Base-by-base conservation (phyloP, 1,140 invertebrate genomes). In the Batillaria attramentaria region DNA sequence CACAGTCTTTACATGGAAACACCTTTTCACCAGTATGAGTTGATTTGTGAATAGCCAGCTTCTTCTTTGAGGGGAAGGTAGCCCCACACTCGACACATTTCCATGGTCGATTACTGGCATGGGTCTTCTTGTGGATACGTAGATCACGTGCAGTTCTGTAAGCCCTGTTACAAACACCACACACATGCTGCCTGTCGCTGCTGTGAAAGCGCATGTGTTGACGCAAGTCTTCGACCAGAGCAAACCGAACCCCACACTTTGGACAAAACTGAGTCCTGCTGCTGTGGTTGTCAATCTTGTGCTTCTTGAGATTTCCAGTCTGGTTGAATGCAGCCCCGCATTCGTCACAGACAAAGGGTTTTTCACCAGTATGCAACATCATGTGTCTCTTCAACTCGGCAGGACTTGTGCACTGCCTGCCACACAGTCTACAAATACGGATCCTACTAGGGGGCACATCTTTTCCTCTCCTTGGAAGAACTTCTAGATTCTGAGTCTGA, bases 361-460 rank as follows among this genome's bases (percentile, higher is more conserved):
- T 83, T 37, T 80, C 76, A n/a, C 83, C 84, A 57, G 82, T 95
- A 90, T 99, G 98, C 79, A 99, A 99, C 31, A 97, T 92, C 0
- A 96, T 95, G 87, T 99, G 98, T 0, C 97, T 99, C 96, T 80
- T 94, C 93, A 87, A n/a, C n/a, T n/a, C n/a, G n/a, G n/a, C n/a
- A n/a, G n/a, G n/a, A n/a, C n/a, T n/a, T n/a, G n/a, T n/a, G n/a
- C n/a, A n/a, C n/a, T n/a, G n/a, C n/a, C n/a, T n/a, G n/a, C n/a
- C n/a, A n/a, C n/a, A n/a, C n/a, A n/a, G n/a, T n/a, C n/a, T n/a
- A n/a, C n/a, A n/a, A n/a, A n/a, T n/a, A n/a, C n/a, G n/a, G n/a
- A n/a, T n/a, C n/a, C n/a, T n/a, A n/a, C n/a, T n/a, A n/a, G n/a
- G n/a, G n/a, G n/a, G n/a, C n/a, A n/a, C n/a, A n/a, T n/a, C n/a